Base-by-base conservation (phyloP, 2,113 vertebrate genomes). In the Phoxinus phoxinus region DNA sequence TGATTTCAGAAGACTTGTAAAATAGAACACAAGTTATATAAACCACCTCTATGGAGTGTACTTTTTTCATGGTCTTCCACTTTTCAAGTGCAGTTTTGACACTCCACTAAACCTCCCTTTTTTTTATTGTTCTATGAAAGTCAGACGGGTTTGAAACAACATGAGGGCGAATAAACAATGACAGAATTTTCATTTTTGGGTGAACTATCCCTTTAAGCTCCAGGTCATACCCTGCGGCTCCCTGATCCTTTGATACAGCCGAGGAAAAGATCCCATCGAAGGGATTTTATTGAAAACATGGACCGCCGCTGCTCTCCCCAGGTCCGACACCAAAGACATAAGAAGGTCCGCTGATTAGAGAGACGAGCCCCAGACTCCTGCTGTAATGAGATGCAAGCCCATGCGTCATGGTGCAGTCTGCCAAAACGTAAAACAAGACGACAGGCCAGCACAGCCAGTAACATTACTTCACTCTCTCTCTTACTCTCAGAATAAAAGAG, bases 231-330 rank as follows among this genome's bases (percentile, higher is more conserved):
- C 85, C 87, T 71, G 74, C 84, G 90, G 87, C 85, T 84, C 71
- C 21, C 21, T 8, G 44, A 58, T 85, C 81, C 87, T 91, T 91
- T 89, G 87, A 91, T 91, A 89, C 76, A 73, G 86, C 44, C 35
- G 69, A 86, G 76, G 78, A 58, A 85, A 74, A 85, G 90, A 85
- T 85, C 80, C 81, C 80, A 85, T 84, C 81, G 67, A 59, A 51
- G 71, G 75, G 56, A 69, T 82, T 90, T 91, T 91, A 90, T 90
- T 91, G 89, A 88, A 89, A 89, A 89, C 89, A 90, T 78, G 37
- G 74, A 84, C 75, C n/a, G 71, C 79, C 59, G 80, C 80, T 87
- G 77, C 86, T 75, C 77, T 74, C 74, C 85, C 86, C 72, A 88
- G 86, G 86, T 85, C 56, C 75, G 58, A 86, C 84, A 85, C 87